phyloP scores from a whole-genome alignment of 2,888 invertebrate genomes.

The Machimus rusticus region DNA sequence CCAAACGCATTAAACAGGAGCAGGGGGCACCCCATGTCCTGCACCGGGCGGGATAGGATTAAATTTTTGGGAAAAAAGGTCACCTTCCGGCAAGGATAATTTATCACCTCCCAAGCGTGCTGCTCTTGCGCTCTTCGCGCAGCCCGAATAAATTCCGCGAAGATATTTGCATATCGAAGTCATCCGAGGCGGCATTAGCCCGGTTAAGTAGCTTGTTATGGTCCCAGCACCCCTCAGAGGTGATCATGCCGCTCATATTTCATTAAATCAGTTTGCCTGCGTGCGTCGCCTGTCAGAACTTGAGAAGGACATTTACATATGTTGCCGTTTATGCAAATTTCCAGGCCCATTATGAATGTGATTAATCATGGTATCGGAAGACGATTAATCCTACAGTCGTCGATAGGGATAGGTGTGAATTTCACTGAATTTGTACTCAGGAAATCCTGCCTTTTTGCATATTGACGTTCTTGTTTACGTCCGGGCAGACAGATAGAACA shows the following conservation, averaged over 20 bases:
- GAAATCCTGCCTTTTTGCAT: not conserved
- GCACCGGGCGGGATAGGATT: not conserved
- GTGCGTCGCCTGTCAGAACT: slow-evolving; percentile 12
- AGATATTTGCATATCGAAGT: slow-evolving; percentile 8
- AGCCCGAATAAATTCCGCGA: not conserved
- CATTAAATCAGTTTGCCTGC: slow-evolving; percentile 13
- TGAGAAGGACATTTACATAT: slow-evolving; percentile 40
- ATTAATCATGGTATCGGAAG: slow-evolving; percentile 5
- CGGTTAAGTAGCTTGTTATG: not conserved
- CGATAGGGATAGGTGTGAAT: not conserved
- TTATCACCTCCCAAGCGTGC: not conserved
- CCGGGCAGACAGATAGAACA: too few relatives aligned
- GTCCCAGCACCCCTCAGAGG: not conserved
- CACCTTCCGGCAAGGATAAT: not conserved
- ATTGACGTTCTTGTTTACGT: too few relatives aligned
- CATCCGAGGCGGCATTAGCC: not conserved
- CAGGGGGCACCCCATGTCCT: not conserved
- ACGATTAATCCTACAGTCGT: not conserved
- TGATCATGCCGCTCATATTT: not conserved
- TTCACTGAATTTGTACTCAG: slow-evolving; percentile 3
- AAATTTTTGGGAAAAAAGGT: not conserved
- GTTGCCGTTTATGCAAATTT: slow-evolving; percentile 44
- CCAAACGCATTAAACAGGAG: not conserved
- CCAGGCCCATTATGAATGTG: not conserved
- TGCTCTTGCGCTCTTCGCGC: not conserved